Percentiles rank a stretch among this genome's conserved stretches.
Evolutionary conservation across 2,113 vertebrate genomes (phyloP).

Genomic region (Macrotus californicus): DNA sequence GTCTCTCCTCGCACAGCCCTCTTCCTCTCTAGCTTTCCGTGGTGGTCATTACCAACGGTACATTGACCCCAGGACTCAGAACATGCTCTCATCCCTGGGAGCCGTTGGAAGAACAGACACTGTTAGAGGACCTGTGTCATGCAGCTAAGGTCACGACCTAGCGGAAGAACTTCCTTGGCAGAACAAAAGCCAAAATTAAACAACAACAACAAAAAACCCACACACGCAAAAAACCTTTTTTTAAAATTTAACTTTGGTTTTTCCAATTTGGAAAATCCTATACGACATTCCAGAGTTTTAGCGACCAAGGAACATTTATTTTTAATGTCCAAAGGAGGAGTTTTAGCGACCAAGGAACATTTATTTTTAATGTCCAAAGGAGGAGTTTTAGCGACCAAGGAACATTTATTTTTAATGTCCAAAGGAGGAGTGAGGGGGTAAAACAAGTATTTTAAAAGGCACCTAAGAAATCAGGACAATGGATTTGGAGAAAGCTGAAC

Average conservation of each 20-base stretch:
- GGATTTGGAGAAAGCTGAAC: background rate
- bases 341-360: background rate
- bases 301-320: background rate
- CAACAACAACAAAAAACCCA: background rate
- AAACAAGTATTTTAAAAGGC: background rate
- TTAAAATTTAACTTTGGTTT: background rate
- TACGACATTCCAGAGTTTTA: background rate
- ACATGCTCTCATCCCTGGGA: background rate
- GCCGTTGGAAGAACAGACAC: background rate
- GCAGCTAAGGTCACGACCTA: background rate
- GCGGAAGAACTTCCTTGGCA: background rate
- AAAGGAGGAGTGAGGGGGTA: background rate
- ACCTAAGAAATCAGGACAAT: background rate
- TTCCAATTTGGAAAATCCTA: background rate
- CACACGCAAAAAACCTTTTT: background rate
- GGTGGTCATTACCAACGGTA: background rate
- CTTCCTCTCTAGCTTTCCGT: background rate
- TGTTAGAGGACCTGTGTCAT: background rate
- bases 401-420: background rate
- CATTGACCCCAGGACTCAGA: background rate
- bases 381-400: background rate
- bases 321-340: too few relatives aligned
- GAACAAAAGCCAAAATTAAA: conserved; percentile 1
- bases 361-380: too few relatives aligned
- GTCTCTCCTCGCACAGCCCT: background rate